Percentiles rank a stretch among this genome's conserved stretches.
Conservation (phyloP, 2,113 vertebrate species). For the Panthera uncia region DNA sequence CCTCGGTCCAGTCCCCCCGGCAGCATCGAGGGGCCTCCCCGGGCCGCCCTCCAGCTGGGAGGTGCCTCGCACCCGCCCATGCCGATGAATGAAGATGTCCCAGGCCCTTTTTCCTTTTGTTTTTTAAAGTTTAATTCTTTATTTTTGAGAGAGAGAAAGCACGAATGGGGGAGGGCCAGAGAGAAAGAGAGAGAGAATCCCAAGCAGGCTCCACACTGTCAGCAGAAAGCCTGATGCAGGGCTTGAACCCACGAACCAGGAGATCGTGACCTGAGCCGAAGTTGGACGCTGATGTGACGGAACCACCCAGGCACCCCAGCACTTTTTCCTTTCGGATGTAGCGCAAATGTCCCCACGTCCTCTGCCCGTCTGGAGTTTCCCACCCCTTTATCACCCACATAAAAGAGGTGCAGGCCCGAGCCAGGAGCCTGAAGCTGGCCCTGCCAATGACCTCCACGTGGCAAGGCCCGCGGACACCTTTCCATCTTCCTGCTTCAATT, state of each 20-base stretch:
- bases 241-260: too few relatives aligned
- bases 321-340: neutral
- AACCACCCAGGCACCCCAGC: too few relatives aligned
- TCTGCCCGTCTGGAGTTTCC: neutral
- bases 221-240: too few relatives aligned
- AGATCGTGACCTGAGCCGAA: too few relatives aligned
- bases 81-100: neutral
- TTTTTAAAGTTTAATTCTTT: too few relatives aligned
- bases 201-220: too few relatives aligned
- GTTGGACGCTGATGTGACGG: too few relatives aligned
- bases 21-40: neutral
- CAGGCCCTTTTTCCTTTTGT: neutral
- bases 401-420: neutral
- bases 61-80: neutral
- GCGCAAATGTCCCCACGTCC: neutral
- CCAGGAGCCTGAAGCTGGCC: neutral
- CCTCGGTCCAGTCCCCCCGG: neutral
- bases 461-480: neutral
- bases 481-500: too few relatives aligned
- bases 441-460: neutral
- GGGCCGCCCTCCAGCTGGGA: neutral
- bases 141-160: too few relatives aligned
- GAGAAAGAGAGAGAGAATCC: too few relatives aligned
- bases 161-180: too few relatives aligned
- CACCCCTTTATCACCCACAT: neutral